Base-by-base conservation (phyloP, 2,888 invertebrate species). In the Pediacus dermestoides region DNA sequence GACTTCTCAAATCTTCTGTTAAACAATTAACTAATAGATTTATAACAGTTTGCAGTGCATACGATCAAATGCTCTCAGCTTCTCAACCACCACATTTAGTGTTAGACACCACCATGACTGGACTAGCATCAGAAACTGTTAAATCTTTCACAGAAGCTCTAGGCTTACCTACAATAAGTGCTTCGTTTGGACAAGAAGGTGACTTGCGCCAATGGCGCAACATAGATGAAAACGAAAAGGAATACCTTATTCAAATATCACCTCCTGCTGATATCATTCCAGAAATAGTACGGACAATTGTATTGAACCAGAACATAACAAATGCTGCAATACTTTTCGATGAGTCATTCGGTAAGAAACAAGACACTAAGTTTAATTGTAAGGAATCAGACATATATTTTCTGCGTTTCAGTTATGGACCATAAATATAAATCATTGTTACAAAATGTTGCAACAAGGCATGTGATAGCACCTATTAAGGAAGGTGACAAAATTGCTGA, bases 271-370 rank as follows among this genome's bases (percentile, higher is more conserved):
- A 91, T 60, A 73, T 90, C 16, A 80, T 92, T 45, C 86, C 91
- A 0, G 87, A 89, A 66, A 81, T 86, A 1, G 78, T 95, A 1
- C 74, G 89, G 37, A 84, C 88, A 27, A 80, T 94, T 51, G 87
- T 90, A 2, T 74, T 78, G 0, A 78, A 81, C 47, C 85, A 91
- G 69, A 90, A 92, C 60, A 88, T 94, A 37, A 88, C 88, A 2
- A 92, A 91, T 63, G 91, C 92, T 8, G 94, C 90, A 3, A 88
- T 96, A 31, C 75, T 96, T 28, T 94, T 88, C 64, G 94, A 96
- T 59, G 80, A 85, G 13, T 81, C 82, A 22, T 93, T 91, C 63
- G 82, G 88, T 88, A 47, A 48, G 44, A 44, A 21, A 16, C 7
- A 28, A 35, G 30, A 28, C 35, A 25, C 3, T 33, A 22, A n/a